These are phyloP conservation scores for Gallinago nigripennis DNA, from an alignment of 2,797 vertebrate genomes.

Conservation along the genomic window DNA sequence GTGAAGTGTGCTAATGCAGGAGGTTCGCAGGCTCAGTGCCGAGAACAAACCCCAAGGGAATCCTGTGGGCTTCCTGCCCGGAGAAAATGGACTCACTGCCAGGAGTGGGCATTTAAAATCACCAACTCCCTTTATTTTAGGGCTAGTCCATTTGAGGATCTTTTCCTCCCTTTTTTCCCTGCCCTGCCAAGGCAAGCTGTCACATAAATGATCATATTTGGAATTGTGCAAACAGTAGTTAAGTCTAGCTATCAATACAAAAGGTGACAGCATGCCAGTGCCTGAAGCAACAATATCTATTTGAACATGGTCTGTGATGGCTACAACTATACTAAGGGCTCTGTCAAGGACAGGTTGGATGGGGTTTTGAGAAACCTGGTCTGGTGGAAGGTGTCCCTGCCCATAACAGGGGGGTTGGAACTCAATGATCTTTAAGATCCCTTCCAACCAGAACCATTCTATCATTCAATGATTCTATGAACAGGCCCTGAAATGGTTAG, in stretches of 20 bases:
- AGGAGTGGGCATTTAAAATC: not conserved
- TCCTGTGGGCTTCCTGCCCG: not conserved
- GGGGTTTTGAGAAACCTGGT: not conserved
- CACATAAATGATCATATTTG: not conserved
- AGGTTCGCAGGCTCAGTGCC: rapidly evolving
- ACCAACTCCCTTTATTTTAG: not conserved
- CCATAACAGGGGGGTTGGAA: not conserved
- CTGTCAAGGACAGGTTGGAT: too few relatives aligned
- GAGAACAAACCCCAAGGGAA: not conserved
- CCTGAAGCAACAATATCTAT: not conserved
- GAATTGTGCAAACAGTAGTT: not conserved
- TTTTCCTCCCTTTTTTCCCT: not conserved
- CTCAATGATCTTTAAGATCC: not conserved
- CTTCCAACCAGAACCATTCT: not conserved
- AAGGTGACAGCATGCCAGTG: not conserved
- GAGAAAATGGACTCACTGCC: not conserved
- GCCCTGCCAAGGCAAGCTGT: not conserved
- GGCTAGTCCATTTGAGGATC: not conserved
- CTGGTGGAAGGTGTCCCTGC: not conserved
- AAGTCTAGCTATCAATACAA: not conserved
- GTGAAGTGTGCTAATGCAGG: rapidly evolving
- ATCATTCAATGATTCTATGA: not conserved
- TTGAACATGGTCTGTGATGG: not conserved
- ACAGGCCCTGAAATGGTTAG: not conserved
- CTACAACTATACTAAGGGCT: not conserved